Evolutionary conservation across 2,888 invertebrate genomes (phyloP).

Genomic region (Plagiodera versicolora): DNA sequence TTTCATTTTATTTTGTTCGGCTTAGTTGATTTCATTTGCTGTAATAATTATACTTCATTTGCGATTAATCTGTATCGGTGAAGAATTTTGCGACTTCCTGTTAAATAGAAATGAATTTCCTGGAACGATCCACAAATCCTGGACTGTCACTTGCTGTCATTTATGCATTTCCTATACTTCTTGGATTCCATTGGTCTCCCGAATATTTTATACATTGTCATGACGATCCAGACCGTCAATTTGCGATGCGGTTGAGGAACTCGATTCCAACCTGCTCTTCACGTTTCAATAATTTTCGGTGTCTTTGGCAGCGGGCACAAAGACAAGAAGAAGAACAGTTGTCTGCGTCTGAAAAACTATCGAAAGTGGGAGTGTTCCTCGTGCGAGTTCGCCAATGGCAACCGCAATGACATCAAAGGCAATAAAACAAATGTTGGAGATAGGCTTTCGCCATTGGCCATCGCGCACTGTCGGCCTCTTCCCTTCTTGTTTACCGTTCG

Average conservation of each 20-base stretch:
- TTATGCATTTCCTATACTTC: too few relatives aligned
- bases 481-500: too few relatives aligned
- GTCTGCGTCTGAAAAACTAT: conserved; percentile 21
- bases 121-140: too few relatives aligned
- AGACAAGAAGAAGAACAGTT: conserved; percentile 31
- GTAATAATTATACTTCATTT: too few relatives aligned
- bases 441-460: conserved; percentile 24
- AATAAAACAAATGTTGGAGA: conserved; percentile 44
- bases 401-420: conserved; percentile 43
- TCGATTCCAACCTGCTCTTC: not conserved
- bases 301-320: conserved; percentile 4
- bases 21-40: too few relatives aligned
- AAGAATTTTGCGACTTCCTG: too few relatives aligned
- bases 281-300: not conserved
- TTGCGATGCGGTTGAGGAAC: not conserved
- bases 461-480: conserved; percentile 15
- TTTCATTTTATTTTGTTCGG: too few relatives aligned
- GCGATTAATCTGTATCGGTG: too few relatives aligned
- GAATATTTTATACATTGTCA: too few relatives aligned
- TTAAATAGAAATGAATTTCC: too few relatives aligned
- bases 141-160: too few relatives aligned
- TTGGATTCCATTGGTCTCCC: too few relatives aligned
- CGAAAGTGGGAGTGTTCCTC: conserved; percentile 42
- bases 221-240: not conserved
- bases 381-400: conserved; percentile 42